Percentiles rank a stretch among this genome's conserved stretches.
Evolutionary conservation across 2,113 vertebrate genomes (phyloP).

Genomic region (Callopanchax toddi): DNA sequence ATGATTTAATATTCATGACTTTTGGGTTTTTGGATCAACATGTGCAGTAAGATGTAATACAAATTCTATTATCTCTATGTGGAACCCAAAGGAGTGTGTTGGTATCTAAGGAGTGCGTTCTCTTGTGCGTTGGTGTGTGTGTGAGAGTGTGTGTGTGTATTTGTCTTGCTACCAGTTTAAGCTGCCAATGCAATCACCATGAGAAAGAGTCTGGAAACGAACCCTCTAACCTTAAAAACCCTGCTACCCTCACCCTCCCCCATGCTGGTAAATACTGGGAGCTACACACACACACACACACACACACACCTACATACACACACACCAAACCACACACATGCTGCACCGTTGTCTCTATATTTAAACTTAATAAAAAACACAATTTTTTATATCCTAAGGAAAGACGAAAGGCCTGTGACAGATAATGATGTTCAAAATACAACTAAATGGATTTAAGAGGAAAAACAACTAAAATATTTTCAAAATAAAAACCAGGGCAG

Average conservation of each 20-base stretch:
- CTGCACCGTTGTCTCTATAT: neutral
- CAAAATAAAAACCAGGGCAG: too few species aligned
- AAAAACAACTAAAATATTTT: too few species aligned
- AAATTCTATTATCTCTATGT: too few species aligned
- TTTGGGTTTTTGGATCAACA: too few species aligned
- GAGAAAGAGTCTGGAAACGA: slow-evolving; percentile 70
- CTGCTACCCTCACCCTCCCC: slow-evolving; percentile 17
- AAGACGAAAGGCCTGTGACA: too few species aligned
- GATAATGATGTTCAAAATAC: too few species aligned
- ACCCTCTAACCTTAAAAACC: slow-evolving; percentile 69
- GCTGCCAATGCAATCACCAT: slow-evolving; percentile 75
- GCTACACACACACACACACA: slow-evolving; percentile 6
- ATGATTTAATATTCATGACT: too few species aligned
- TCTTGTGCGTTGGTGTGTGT: neutral
- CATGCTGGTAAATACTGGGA: slow-evolving; percentile 34
- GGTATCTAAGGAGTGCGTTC: slow-evolving; percentile 14
- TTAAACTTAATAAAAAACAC: neutral
- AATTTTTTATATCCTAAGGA: too few species aligned
- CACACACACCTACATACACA: slow-evolving; percentile 6
- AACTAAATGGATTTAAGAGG: too few species aligned
- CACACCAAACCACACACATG: slow-evolving; percentile 5
- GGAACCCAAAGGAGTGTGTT: too few species aligned
- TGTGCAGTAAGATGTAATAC: too few species aligned
- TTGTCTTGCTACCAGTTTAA: slow-evolving; percentile 63
- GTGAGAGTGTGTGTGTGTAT: slow-evolving; percentile 19